A percentile compares a stretch with the other conserved stretches of the same genome.
Evolutionary conservation across 2,113 vertebrate species (phyloP).

Genomic region (Sardina pilchardus): DNA sequence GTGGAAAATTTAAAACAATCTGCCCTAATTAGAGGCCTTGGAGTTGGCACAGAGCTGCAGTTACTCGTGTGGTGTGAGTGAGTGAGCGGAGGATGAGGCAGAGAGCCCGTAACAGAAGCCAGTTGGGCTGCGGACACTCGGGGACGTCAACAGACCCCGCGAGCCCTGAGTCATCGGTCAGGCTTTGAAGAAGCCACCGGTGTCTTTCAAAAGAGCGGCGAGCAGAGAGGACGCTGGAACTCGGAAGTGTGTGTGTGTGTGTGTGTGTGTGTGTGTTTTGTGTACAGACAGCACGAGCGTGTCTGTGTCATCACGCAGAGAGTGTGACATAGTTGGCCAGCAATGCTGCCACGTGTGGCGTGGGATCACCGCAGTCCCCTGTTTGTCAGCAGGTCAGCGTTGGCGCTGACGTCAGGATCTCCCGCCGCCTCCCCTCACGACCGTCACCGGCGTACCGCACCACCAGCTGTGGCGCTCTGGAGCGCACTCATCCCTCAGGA

Average conservation of each 20-base stretch:
- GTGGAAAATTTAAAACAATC: slow-evolving; percentile 6
- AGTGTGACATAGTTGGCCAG: background rate
- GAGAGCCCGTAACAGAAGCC: background rate
- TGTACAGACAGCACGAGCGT: too few species aligned
- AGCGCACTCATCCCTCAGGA: background rate
- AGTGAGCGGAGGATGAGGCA: background rate
- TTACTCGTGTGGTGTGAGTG: slow-evolving; percentile 5
- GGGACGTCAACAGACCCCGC: background rate
- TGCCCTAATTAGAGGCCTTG: background rate
- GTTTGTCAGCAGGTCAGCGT: background rate
- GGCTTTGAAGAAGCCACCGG: background rate
- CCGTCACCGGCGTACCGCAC: background rate
- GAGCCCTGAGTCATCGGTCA: background rate
- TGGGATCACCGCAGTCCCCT: background rate
- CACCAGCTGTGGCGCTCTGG: background rate
- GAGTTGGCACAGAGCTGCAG: background rate
- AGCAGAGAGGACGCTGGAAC: background rate
- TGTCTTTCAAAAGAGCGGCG: background rate
- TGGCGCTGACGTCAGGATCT: background rate
- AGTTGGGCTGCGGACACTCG: background rate
- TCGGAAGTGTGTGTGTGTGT: background rate
- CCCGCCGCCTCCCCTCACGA: background rate
- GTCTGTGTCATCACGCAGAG: background rate
- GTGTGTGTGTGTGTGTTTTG: background rate
- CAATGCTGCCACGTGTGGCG: background rate